phyloP scores from a whole-genome alignment of 2,113 vertebrate species.

The Myotis davidii region DNA sequence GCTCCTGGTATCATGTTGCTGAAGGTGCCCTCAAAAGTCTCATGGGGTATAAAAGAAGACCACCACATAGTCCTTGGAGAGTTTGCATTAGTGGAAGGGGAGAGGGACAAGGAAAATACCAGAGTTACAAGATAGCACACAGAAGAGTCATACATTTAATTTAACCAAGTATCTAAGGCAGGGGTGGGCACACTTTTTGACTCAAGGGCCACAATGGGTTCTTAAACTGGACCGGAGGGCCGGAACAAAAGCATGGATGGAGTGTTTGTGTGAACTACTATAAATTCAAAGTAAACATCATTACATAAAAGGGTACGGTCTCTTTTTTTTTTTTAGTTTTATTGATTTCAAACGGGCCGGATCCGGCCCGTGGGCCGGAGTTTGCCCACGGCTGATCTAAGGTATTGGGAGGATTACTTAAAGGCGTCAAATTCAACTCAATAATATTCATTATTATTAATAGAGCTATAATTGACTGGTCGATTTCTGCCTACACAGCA shows the following conservation, averaged over 20 bases:
- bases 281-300: too few species aligned
- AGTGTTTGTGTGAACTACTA: too few species aligned
- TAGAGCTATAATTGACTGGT: not conserved
- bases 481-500: not conserved
- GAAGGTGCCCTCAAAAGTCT: not conserved
- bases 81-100: not conserved
- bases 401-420: not conserved
- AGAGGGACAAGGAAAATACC: not conserved
- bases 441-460: constrained; percentile 10
- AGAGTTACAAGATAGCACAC: not conserved
- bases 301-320: too few species aligned
- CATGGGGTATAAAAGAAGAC: not conserved
- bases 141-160: not conserved
- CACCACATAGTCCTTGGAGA: not conserved
- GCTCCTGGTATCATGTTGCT: not conserved
- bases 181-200: too few species aligned
- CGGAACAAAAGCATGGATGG: too few species aligned
- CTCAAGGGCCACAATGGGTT: too few species aligned
- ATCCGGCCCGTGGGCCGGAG: too few species aligned
- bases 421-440: not conserved
- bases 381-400: too few species aligned
- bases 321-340: too few species aligned
- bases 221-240: too few species aligned
- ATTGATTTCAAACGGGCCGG: too few species aligned
- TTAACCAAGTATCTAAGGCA: not conserved